Evolutionary conservation across 2,113 vertebrate species (phyloP).

Genomic region (Emydocephalus ijimae): DNA sequence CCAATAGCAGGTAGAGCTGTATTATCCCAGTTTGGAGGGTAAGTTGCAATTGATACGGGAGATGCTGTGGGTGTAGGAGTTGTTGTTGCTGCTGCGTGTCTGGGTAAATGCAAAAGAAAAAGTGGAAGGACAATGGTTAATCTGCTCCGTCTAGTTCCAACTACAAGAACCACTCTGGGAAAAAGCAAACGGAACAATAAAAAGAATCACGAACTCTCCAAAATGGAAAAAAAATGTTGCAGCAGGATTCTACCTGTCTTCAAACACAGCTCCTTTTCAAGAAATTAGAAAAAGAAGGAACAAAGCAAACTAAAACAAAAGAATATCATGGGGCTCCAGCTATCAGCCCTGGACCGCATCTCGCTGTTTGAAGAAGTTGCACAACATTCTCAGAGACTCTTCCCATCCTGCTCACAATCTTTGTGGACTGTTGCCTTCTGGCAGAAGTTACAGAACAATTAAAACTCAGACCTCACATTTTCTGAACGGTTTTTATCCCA

Average conservation of each 20-base stretch:
- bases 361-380: too few relatives aligned
- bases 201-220: neutral
- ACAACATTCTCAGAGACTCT: too few relatives aligned
- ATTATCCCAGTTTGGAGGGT: conserved; percentile 76
- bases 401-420: too few relatives aligned
- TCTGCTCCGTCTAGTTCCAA: too few relatives aligned
- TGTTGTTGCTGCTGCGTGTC: conserved; percentile 26
- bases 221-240: neutral
- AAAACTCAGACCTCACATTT: too few relatives aligned
- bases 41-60: conserved; percentile 25
- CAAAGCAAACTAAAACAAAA: neutral
- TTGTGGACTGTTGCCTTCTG: too few relatives aligned
- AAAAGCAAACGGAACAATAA: neutral
- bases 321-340: too few relatives aligned
- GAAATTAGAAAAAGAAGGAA: neutral
- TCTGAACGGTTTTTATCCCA: too few relatives aligned
- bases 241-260: neutral
- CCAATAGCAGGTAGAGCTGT: conserved; percentile 62
- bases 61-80: conserved; percentile 35
- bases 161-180: neutral
- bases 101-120: conserved; percentile 27
- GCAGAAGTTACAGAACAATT: too few relatives aligned
- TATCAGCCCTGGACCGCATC: too few relatives aligned
- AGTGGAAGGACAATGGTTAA: neutral
- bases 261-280: neutral